These are phyloP conservation scores for Tetheella fluctuosa DNA, from an alignment of 2,888 invertebrate genomes.

Conservation along the genomic window DNA sequence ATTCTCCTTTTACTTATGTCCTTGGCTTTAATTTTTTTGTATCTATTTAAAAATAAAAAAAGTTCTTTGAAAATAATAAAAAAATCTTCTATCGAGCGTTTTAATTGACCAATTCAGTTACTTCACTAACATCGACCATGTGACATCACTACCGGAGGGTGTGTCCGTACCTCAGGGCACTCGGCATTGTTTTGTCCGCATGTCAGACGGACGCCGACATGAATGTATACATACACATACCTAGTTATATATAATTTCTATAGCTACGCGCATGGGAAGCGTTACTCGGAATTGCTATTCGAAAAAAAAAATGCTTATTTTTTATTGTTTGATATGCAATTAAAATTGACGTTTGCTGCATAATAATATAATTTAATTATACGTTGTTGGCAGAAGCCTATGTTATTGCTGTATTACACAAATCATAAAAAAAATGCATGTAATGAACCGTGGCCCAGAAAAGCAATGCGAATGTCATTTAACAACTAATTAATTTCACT, in stretches of 20 bases:
- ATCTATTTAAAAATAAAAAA: no score
- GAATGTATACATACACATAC: conserved; percentile 40
- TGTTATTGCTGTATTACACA: neutral
- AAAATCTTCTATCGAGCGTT: conserved; percentile 32
- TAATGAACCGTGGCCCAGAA: neutral
- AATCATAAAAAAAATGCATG: neutral
- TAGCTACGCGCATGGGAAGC: conserved; percentile 53
- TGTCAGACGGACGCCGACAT: conserved; percentile 73
- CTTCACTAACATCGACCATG: conserved; percentile 12
- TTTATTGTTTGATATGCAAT: conserved; percentile 11
- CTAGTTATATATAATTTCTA: conserved; percentile 35
- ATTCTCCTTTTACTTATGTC: no score
- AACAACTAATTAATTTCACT: neutral
- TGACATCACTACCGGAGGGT: conserved; percentile 68
- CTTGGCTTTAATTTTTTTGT: no score
- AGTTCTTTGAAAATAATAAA: no score
- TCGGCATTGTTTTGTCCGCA: conserved; percentile 80
- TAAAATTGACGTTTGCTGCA: conserved; percentile 8
- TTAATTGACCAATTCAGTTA: conserved; percentile 32
- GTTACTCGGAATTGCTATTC: conserved; percentile 37
- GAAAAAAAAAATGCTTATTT: conserved; percentile 11
- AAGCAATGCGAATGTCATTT: neutral
- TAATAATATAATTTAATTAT: neutral
- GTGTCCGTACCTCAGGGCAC: conserved; percentile 74
- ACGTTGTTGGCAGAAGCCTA: neutral